A percentile compares a stretch with the other conserved stretches of the same genome.
phyloP scores from a whole-genome alignment of 30 jellyfish, hydroid and myxozoan species.

The Clytia hemisphaerica region DNA sequence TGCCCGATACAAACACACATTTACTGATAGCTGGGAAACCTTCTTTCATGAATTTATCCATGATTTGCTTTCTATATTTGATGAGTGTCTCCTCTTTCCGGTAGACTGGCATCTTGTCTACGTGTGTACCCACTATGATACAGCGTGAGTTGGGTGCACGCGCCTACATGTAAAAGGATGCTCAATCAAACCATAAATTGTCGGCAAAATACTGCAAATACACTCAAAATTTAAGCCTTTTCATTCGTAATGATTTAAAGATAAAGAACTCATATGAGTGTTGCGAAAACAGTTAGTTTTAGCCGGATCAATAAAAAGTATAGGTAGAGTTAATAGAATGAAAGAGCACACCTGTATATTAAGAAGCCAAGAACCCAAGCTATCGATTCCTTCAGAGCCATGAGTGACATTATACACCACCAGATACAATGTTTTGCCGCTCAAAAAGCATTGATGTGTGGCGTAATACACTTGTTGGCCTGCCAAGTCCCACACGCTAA shows the following conservation, averaged over 20 bases:
- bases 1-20: slow-evolving; percentile 55
- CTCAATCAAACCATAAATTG: no score
- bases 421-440: slow-evolving; percentile 66
- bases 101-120: slow-evolving; percentile 46
- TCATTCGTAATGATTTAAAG: no score
- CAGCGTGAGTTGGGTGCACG: slow-evolving; percentile 83
- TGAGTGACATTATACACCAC: slow-evolving; percentile 73
- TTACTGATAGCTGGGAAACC: slow-evolving; percentile 84
- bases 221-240: no score
- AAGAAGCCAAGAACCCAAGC: slow-evolving; percentile 83
- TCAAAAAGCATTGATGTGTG: slow-evolving; percentile 88
- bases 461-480: slow-evolving; percentile 95
- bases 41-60: slow-evolving; percentile 32
- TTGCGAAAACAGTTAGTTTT: no score
- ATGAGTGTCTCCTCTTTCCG: slow-evolving; percentile 19
- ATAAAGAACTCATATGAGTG: no score
- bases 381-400: slow-evolving; percentile 67
- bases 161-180: slow-evolving; percentile 54
- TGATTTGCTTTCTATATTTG: slow-evolving; percentile 27
- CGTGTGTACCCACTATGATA: slow-evolving; percentile 75
- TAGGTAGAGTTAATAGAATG: no score
- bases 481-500: slow-evolving; percentile 93
- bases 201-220: no score
- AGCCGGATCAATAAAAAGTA: no score
- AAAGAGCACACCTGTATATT: slow-evolving; percentile 83